These are phyloP conservation scores for Nomada ferruginata DNA, from an alignment of 2,888 invertebrate genomes.

Conservation along the genomic window DNA sequence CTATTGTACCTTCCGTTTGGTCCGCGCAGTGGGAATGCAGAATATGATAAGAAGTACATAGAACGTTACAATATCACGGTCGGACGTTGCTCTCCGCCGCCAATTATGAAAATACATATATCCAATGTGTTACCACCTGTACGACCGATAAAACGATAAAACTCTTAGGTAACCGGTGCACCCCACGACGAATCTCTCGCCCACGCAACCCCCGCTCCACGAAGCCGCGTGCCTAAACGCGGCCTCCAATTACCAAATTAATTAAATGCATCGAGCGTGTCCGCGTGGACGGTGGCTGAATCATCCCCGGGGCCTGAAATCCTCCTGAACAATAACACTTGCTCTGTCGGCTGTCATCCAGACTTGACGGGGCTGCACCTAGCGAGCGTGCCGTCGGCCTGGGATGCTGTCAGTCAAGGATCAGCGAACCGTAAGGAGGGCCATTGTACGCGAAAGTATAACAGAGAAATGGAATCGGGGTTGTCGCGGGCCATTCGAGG, in stretches of 20 bases:
- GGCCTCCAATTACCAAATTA: constrained; percentile 49
- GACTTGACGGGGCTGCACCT: constrained; percentile 68
- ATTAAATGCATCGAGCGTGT: constrained; percentile 41
- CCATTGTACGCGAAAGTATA: constrained; percentile 79
- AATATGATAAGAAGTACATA: too few species aligned
- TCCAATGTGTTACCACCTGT: too few species aligned
- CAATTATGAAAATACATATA: too few species aligned
- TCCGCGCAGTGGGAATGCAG: too few species aligned
- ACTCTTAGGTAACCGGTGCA: background rate
- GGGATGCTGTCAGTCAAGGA: constrained; percentile 81
- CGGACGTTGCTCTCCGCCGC: too few species aligned
- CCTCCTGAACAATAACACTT: constrained; percentile 81
- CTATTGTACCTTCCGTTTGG: too few species aligned
- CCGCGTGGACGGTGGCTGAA: constrained; percentile 59
- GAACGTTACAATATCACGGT: too few species aligned
- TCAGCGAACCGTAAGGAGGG: constrained; percentile 80
- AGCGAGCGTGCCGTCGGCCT: constrained; percentile 57
- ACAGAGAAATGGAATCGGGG: constrained; percentile 80
- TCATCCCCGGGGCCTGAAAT: constrained; percentile 73
- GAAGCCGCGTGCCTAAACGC: constrained; percentile 30
- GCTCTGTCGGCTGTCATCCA: constrained; percentile 77
- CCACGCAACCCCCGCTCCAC: background rate
- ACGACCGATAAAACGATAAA: background rate
- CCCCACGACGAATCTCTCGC: background rate
- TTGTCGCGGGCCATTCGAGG: constrained; percentile 65